Percentiles rank a stretch among this genome's conserved stretches.
These are phyloP conservation scores for Epistrophe eligans DNA, from an alignment of 2,888 invertebrate species.

Conservation along the genomic window DNA sequence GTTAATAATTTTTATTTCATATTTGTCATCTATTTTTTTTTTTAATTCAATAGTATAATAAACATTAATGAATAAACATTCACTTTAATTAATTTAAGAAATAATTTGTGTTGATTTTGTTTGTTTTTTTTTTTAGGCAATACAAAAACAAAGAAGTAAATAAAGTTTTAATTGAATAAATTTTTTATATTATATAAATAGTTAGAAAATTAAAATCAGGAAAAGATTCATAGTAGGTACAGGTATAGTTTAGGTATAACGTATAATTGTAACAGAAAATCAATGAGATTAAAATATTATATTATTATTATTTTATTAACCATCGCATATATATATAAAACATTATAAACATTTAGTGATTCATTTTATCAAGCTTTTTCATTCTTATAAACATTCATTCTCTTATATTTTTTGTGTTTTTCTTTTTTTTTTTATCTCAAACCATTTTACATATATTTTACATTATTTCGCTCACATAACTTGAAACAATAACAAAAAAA, in stretches of 20 bases:
- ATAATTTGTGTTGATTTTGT: constrained; percentile 24
- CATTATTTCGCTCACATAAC: constrained; percentile 35
- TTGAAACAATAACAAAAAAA: constrained; percentile 26
- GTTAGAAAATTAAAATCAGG: constrained; percentile 2
- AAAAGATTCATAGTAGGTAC: constrained; percentile 11
- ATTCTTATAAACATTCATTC: constrained; percentile 63
- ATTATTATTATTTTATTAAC: constrained; percentile 16
- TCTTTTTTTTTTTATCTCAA: not conserved
- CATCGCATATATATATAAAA: constrained; percentile 63
- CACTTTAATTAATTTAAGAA: constrained; percentile 56
- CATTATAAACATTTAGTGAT: constrained; percentile 52
- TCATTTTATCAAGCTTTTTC: constrained; percentile 63
- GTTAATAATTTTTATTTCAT: constrained; percentile 40
- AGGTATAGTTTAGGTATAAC: not conserved
- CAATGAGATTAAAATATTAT: constrained; percentile 32
- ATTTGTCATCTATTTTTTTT: constrained; percentile 59
- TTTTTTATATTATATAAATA: constrained; percentile 7
- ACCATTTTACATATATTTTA: constrained; percentile 50
- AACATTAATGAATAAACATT: constrained; percentile 70
- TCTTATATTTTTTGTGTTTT: constrained; percentile 36
- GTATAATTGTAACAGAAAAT: constrained; percentile 11
- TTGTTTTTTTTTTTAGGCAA: constrained; percentile 14
- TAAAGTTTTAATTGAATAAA: constrained; percentile 34
- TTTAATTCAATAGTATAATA: constrained; percentile 64
- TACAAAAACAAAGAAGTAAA: constrained; percentile 57